These are phyloP conservation scores for Myripristis jacobus DNA, from an alignment of 2,797 vertebrate genomes.

Conservation along the genomic window DNA sequence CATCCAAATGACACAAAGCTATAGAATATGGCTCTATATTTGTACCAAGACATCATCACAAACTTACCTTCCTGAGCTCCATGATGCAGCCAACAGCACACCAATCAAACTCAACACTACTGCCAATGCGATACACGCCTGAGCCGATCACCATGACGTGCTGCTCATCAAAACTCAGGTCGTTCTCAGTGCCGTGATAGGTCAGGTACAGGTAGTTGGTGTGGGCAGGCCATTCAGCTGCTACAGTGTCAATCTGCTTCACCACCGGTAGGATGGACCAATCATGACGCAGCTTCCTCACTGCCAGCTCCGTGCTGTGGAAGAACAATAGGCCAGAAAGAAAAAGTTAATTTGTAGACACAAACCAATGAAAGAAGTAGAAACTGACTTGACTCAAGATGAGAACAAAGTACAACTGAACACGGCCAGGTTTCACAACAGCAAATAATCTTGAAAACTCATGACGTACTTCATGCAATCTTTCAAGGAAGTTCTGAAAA, in stretches of 20 bases:
- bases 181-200: constrained; percentile 89
- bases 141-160: constrained; percentile 98
- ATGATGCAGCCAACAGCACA: constrained; percentile 97
- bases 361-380: too few species aligned
- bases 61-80: constrained; percentile 91
- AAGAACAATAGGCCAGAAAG: too few species aligned
- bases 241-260: constrained; percentile 98
- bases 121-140: constrained; percentile 96
- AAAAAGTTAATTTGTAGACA: too few species aligned
- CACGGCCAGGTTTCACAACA: too few species aligned
- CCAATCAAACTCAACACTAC: constrained; percentile 98
- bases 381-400: too few species aligned
- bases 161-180: constrained; percentile 87
- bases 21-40: too few species aligned
- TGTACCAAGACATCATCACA: not conserved
- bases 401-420: too few species aligned
- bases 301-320: constrained; percentile 92
- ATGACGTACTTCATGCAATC: too few species aligned
- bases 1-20: too few species aligned
- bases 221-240: constrained; percentile 95
- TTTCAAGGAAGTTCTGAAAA: too few species aligned
- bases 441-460: too few species aligned
- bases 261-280: constrained; percentile 93
- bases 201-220: constrained; percentile 99
- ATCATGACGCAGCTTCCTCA: constrained; percentile 92